phyloP scores from a whole-genome alignment of 2,113 vertebrate genomes.

The Orthochromis malagaraziensis region DNA sequence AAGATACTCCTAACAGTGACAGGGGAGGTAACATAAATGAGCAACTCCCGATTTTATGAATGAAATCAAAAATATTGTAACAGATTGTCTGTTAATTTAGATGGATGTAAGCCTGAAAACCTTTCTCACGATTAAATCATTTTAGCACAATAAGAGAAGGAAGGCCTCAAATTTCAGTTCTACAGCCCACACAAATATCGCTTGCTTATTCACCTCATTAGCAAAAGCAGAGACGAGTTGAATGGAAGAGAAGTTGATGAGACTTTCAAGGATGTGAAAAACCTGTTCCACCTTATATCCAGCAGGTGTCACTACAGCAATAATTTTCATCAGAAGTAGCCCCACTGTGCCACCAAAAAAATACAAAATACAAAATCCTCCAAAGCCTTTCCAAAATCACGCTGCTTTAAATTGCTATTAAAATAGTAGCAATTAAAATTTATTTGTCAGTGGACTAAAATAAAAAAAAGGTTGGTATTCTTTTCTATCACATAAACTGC shows the following conservation, averaged over 20 bases:
- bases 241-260: neutral
- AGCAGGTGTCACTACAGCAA: constrained; percentile 37
- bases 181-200: neutral
- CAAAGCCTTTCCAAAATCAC: neutral
- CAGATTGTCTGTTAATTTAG: neutral
- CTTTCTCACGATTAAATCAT: neutral
- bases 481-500: neutral
- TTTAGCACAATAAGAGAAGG: neutral
- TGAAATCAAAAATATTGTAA: neutral
- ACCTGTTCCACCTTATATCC: neutral
- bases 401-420: neutral
- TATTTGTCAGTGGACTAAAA: neutral
- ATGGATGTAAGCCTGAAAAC: neutral
- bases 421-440: neutral
- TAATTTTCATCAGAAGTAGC: neutral
- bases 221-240: neutral
- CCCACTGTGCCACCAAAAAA: neutral
- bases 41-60: neutral
- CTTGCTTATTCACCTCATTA: neutral
- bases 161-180: neutral
- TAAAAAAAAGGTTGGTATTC: neutral
- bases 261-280: neutral
- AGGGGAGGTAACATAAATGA: neutral
- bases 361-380: neutral
- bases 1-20: neutral